phyloP scores from a whole-genome alignment of 2,797 vertebrate genomes.

The Crotalus adamanteus region DNA sequence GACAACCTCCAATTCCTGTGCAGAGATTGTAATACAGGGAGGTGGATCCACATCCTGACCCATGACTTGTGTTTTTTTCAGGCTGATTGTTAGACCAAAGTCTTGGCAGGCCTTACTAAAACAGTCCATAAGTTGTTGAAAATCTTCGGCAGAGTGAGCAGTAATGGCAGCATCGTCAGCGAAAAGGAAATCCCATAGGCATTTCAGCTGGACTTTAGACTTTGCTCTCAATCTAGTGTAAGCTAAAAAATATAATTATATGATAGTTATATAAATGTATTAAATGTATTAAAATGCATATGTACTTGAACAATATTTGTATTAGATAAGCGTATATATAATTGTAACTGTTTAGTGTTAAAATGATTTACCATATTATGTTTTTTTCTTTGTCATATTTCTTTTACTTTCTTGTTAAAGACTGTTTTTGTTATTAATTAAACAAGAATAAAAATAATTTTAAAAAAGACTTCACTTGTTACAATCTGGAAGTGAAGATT shows the following conservation, averaged over 20 bases:
- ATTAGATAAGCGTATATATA: not conserved
- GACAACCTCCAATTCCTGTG: too few relatives aligned
- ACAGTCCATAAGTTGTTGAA: too few relatives aligned
- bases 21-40: too few relatives aligned
- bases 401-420: not conserved
- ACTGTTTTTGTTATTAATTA: not conserved
- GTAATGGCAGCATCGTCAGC: too few relatives aligned
- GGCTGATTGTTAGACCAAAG: too few relatives aligned
- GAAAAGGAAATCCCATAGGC: too few relatives aligned
- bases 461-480: not conserved
- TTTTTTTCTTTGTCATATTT: not conserved
- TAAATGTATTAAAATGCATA: not conserved
- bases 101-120: too few relatives aligned
- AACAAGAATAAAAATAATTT: not conserved
- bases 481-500: not conserved
- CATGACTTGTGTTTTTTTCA: too few relatives aligned
- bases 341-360: not conserved
- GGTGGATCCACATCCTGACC: too few relatives aligned
- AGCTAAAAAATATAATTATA: not conserved
- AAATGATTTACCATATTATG: not conserved
- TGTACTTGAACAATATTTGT: not conserved
- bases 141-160: too few relatives aligned
- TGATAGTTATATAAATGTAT: not conserved
- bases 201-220: too few relatives aligned
- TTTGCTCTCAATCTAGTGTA: too few relatives aligned